phyloP scores from a whole-genome alignment of 2,888 invertebrate genomes.

The Harpalus rufipes region DNA sequence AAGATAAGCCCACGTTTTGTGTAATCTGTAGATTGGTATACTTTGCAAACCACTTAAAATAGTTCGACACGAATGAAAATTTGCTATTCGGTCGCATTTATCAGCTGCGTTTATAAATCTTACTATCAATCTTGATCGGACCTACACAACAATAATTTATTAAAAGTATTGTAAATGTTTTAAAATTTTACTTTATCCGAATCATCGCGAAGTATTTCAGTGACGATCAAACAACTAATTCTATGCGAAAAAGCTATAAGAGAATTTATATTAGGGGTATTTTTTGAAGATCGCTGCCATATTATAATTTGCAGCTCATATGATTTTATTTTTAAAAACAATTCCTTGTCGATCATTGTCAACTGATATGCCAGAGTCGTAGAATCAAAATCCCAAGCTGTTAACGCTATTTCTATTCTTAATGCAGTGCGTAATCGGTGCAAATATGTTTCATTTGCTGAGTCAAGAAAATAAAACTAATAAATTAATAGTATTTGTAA shows the following conservation, averaged over 20 bases:
- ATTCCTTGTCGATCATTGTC: slow-evolving; percentile 79
- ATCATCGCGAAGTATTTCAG: slow-evolving; percentile 77
- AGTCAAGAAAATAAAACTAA: background rate
- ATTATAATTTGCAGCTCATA: slow-evolving; percentile 77
- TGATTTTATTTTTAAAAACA: slow-evolving; percentile 78
- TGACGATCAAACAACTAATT: slow-evolving; percentile 78
- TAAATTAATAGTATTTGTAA: slow-evolving; percentile 13
- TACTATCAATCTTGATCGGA: slow-evolving; percentile 78
- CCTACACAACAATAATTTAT: slow-evolving; percentile 71
- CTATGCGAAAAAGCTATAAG: slow-evolving; percentile 79
- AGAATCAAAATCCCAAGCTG: slow-evolving; percentile 80
- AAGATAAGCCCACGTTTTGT: slow-evolving; percentile 78
- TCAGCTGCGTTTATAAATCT: slow-evolving; percentile 79
- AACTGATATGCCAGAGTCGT: slow-evolving; percentile 78
- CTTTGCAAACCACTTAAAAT: slow-evolving; percentile 79
- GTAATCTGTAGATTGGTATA: slow-evolving; percentile 79
- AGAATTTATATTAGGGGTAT: slow-evolving; percentile 78
- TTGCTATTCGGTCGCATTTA: slow-evolving; percentile 78
- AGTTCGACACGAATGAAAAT: slow-evolving; percentile 79
- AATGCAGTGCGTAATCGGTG: slow-evolving; percentile 76
- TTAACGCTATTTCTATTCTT: slow-evolving; percentile 75
- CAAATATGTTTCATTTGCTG: slow-evolving; percentile 70
- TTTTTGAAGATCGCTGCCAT: slow-evolving; percentile 77
- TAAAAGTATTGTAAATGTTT: slow-evolving; percentile 13
- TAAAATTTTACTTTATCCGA: slow-evolving; percentile 73